Evolutionary conservation across 2,888 invertebrate genomes (phyloP).

Genomic region (Aphodius granarius): DNA sequence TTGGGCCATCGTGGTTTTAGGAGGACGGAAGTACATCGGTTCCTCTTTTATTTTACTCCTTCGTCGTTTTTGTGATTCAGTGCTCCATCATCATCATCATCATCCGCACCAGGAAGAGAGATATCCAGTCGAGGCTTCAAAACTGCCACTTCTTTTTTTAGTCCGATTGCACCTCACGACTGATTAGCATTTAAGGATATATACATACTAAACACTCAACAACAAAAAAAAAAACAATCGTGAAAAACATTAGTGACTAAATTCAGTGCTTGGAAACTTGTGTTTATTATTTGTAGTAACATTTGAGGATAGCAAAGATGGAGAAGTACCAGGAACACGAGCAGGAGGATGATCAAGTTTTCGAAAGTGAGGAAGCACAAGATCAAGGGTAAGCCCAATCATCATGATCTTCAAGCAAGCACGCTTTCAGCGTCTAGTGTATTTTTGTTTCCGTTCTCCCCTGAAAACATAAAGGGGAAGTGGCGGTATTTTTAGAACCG

Average conservation of each 20-base stretch:
- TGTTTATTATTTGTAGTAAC: conserved; percentile 35
- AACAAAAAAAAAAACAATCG: neutral
- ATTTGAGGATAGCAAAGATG: conserved; percentile 47
- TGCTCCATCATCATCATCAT: neutral
- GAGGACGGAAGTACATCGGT: conserved; percentile 6
- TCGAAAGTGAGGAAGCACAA: conserved; percentile 67
- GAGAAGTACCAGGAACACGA: conserved; percentile 72
- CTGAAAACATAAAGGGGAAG: neutral
- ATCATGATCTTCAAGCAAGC: neutral
- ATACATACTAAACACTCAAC: neutral
- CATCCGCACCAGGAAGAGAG: neutral
- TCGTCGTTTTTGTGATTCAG: neutral
- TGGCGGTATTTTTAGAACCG: neutral
- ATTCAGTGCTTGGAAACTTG: conserved; percentile 38
- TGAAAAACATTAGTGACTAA: neutral
- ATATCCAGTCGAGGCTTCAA: neutral
- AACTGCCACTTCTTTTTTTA: neutral
- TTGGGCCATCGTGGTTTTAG: conserved; percentile 6
- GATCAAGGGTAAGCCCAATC: conserved; percentile 57
- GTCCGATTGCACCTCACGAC: conserved; percentile 36
- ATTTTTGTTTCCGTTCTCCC: conserved; percentile 5
- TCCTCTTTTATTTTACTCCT: neutral
- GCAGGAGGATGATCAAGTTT: conserved; percentile 75
- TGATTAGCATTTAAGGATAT: conserved; percentile 39
- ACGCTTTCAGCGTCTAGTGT: neutral